phyloP scores from a whole-genome alignment of 2,113 vertebrate species.

The Podarcis cretensis region DNA sequence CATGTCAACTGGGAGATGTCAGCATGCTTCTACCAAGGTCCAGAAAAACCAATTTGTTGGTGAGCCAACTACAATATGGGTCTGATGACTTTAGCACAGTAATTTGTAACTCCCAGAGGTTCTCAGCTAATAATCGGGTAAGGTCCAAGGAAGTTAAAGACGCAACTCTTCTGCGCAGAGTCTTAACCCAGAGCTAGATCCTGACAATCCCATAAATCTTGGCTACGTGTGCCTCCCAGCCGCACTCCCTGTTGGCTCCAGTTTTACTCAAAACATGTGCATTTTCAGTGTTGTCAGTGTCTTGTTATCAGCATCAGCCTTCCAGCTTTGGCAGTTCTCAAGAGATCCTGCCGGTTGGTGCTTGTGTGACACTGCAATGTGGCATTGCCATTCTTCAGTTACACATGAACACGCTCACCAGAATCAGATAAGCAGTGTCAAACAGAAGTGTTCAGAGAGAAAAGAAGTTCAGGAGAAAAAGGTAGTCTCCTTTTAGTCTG shows the following conservation, averaged over 20 bases:
- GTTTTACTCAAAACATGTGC: slow-evolving; percentile 23
- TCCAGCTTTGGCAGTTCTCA: slow-evolving; percentile 30
- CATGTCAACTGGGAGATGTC: neutral
- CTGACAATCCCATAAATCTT: slow-evolving; percentile 18
- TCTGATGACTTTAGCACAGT: neutral
- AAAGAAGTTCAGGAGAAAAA: neutral
- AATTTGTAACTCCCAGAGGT: neutral
- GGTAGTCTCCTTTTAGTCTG: neutral
- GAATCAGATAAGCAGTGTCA: slow-evolving; percentile 29
- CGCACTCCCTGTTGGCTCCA: neutral
- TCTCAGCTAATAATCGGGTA: neutral
- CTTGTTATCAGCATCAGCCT: slow-evolving; percentile 35
- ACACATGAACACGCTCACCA: slow-evolving; percentile 21
- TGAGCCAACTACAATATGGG: neutral
- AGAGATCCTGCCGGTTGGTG: slow-evolving; percentile 35
- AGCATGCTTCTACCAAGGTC: neutral
- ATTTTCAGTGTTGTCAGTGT: slow-evolving; percentile 27
- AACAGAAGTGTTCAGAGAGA: slow-evolving; percentile 12
- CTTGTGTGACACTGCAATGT: slow-evolving; percentile 25
- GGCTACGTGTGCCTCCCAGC: neutral
- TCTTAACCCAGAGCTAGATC: neutral
- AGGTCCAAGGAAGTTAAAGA: neutral
- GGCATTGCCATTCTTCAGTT: slow-evolving; percentile 32
- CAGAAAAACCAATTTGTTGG: neutral
- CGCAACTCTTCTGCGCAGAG: neutral